Evolutionary conservation across 2,888 invertebrate genomes (phyloP).

Genomic region (Lobophora halterata): DNA sequence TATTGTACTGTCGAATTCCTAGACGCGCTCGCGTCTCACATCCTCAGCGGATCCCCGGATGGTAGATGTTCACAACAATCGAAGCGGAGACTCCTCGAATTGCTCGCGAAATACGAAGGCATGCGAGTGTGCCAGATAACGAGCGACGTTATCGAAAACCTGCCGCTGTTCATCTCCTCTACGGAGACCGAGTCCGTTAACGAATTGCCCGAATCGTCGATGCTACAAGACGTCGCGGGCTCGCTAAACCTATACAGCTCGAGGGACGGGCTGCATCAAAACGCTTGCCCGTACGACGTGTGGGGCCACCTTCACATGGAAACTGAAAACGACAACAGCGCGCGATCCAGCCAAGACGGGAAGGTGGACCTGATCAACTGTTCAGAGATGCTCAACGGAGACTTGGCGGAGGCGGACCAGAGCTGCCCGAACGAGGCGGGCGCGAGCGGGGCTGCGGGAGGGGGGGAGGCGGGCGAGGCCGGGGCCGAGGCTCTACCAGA

Average conservation of each 20-base stretch:
- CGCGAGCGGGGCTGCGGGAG: slow-evolving; percentile 52
- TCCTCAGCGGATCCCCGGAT: slow-evolving; percentile 60
- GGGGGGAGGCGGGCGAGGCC: slow-evolving; percentile 31
- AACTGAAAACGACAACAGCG: slow-evolving; percentile 51
- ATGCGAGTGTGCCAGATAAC: slow-evolving; percentile 66
- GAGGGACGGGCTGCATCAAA: slow-evolving; percentile 62
- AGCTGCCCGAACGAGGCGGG: slow-evolving; percentile 68
- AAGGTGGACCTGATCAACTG: slow-evolving; percentile 72
- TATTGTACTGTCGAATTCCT: slow-evolving; percentile 74
- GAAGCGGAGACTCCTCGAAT: slow-evolving; percentile 59
- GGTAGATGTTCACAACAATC: slow-evolving; percentile 60
- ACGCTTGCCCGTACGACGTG: slow-evolving; percentile 64
- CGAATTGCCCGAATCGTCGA: slow-evolving; percentile 58
- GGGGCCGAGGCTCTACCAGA: slow-evolving; percentile 65
- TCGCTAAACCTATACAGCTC: slow-evolving; percentile 64
- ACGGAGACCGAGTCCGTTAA: slow-evolving; percentile 45
- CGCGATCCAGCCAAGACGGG: slow-evolving; percentile 62
- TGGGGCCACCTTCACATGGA: slow-evolving; percentile 66
- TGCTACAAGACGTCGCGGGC: slow-evolving; percentile 72
- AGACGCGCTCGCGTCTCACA: slow-evolving; percentile 71
- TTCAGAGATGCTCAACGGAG: slow-evolving; percentile 84
- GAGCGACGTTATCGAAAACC: slow-evolving; percentile 63
- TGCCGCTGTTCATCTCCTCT: slow-evolving; percentile 50
- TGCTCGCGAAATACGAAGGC: slow-evolving; percentile 67
- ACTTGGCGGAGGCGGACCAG: slow-evolving; percentile 91